Evolutionary conservation across 2,113 vertebrate genomes (phyloP).

Genomic region (Ctenodactylus gundi): DNA sequence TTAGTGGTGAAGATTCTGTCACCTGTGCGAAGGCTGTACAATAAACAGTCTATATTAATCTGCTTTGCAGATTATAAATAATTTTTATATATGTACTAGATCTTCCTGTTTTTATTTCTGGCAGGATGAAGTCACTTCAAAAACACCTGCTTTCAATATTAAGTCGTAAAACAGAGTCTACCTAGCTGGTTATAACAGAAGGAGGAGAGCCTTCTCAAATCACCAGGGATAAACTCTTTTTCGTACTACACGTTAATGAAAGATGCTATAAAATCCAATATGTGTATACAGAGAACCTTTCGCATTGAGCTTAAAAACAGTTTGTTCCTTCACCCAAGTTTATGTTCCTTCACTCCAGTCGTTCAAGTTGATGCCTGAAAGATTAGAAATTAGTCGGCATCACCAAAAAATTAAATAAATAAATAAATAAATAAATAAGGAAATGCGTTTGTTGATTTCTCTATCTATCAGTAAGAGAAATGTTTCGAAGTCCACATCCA

Average conservation of each 20-base stretch:
- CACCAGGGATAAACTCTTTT: neutral
- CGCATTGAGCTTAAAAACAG: neutral
- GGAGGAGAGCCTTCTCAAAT: neutral
- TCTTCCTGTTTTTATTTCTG: neutral
- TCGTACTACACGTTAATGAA: neutral
- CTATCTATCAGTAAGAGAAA: neutral
- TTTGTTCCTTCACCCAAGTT: neutral
- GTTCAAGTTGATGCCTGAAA: neutral
- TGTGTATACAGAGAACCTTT: neutral
- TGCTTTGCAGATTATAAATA: neutral
- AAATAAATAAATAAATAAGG: too few species aligned
- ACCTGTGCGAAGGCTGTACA: neutral
- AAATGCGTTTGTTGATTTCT: too few species aligned
- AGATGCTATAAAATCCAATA: neutral
- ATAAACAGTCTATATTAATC: neutral
- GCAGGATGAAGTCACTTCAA: neutral
- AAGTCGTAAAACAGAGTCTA: neutral
- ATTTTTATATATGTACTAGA: neutral
- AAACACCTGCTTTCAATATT: neutral
- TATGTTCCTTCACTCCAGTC: neutral
- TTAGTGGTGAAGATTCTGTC: neutral
- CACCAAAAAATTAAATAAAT: too few species aligned
- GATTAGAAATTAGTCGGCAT: too few species aligned
- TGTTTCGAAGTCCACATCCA: neutral
- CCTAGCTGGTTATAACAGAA: neutral